Base-by-base conservation (phyloP, 2,797 vertebrate genomes). In the Macrochelys suwanniensis region DNA sequence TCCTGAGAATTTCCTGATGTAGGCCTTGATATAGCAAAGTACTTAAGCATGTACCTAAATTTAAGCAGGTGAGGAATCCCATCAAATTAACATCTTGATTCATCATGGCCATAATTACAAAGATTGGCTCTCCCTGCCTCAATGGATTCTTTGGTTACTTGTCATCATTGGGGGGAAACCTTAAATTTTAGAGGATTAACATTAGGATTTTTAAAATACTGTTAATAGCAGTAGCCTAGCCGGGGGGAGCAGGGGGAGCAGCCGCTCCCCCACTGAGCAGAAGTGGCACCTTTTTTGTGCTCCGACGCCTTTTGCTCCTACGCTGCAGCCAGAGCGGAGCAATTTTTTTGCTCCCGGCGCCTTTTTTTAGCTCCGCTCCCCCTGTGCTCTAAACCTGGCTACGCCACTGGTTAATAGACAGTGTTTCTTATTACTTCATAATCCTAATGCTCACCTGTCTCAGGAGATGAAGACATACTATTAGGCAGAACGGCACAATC, bases 361-460 rank as follows among this genome's bases (percentile, higher is more conserved):
- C 37, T 42, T 42, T 42, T 42, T 42, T 42, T 42, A 42, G 37
- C 37, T 42, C 37, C 37, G 37, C 37, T 42, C 37, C 37, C 37
- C 37, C 37, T 42, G 37, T 42, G 4, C 37, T 42, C 37, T 42
- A 42, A 42, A 42, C 37, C 37, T 42, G 37, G 37, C 37, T 42
- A 42, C 37, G 37, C 37, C 37, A 42, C 37, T 42, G 37, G 37
- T 94, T 89, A 79, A 68, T 10, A 37, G 56, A 59, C 1, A 71
- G 16, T 56, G 37, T 51, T 88, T 86, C 91, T 96, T 96, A 96
- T 96, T 97, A 77, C 79, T 84, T 50, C 79, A 89, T 95, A 88
- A 97, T 10, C 61, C 65, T 89, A 91, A 91, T 81, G 28, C 47
- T 95, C 92, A 83, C 59, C 23, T 91, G 53, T 87, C 92, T 85